phyloP scores from a whole-genome alignment of 2,797 vertebrate genomes.

The Eulemur rubriventer region DNA sequence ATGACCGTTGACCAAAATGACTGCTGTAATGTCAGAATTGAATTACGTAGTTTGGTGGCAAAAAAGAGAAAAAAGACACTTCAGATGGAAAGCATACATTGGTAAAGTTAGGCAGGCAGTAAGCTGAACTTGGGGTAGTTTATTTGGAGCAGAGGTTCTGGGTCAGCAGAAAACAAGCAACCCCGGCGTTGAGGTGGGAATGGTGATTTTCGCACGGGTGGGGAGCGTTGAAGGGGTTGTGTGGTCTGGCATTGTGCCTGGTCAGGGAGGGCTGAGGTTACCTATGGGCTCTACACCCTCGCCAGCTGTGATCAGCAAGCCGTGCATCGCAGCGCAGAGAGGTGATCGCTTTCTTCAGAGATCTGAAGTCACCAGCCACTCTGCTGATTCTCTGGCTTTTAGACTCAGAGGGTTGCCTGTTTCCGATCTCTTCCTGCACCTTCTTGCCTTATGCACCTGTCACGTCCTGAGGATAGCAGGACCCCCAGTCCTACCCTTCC shows the following conservation, averaged over 20 bases:
- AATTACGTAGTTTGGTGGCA: background rate
- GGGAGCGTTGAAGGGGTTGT: accelerated
- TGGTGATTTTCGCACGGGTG: background rate
- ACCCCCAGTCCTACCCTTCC: accelerated
- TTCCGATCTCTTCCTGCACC: background rate
- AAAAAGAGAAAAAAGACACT: background rate
- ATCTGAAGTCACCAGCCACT: background rate
- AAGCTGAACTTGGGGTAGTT: background rate
- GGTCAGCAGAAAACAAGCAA: background rate
- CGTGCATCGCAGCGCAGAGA: accelerated
- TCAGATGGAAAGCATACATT: background rate
- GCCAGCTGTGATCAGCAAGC: accelerated
- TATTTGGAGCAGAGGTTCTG: background rate
- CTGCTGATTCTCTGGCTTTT: background rate
- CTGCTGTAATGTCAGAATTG: background rate
- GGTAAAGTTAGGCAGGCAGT: background rate
- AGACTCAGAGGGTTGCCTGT: background rate
- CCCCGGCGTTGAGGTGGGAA: background rate
- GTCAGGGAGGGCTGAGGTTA: no score
- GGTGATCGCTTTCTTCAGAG: background rate
- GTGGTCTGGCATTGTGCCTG: background rate
- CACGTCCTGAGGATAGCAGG: no score
- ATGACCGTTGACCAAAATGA: background rate
- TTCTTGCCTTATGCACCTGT: background rate
- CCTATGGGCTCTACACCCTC: background rate